Percentiles rank a stretch among this genome's conserved stretches.
Evolutionary conservation across 2,797 vertebrate genomes (phyloP).

Genomic region (Tachyglossus aculeatus): DNA sequence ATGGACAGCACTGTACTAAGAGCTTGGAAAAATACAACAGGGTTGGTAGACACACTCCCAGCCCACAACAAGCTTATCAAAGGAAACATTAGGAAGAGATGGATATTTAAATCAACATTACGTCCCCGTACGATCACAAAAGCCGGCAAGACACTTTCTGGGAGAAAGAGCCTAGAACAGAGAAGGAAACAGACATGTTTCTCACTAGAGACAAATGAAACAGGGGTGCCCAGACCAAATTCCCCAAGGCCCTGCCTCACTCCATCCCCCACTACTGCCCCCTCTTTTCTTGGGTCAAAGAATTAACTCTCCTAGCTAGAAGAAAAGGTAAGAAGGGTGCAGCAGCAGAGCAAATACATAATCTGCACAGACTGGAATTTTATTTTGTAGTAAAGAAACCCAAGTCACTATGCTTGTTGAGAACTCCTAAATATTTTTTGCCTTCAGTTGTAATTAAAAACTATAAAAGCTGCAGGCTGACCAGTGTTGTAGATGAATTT

Average conservation of each 20-base stretch:
- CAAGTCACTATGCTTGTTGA: neutral
- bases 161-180: slow-evolving; percentile 32
- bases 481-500: neutral
- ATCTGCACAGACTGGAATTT: rapidly evolving
- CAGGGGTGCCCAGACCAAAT: no score
- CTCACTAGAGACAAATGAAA: slow-evolving; percentile 1
- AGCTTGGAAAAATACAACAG: no score
- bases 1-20: no score
- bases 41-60: no score
- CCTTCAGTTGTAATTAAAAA: neutral
- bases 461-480: neutral
- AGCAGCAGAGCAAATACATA: neutral
- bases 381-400: neutral
- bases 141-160: slow-evolving; percentile 46
- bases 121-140: slow-evolving; percentile 44
- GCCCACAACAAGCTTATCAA: no score
- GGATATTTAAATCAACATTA: slow-evolving; percentile 65
- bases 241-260: no score
- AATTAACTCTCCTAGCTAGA: no score
- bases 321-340: neutral
- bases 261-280: no score
- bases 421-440: neutral
- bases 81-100: slow-evolving; percentile 62
- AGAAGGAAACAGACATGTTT: slow-evolving; percentile 35
- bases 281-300: no score